phyloP scores from a whole-genome alignment of 2,113 vertebrate genomes.

The Notechis scutatus region DNA sequence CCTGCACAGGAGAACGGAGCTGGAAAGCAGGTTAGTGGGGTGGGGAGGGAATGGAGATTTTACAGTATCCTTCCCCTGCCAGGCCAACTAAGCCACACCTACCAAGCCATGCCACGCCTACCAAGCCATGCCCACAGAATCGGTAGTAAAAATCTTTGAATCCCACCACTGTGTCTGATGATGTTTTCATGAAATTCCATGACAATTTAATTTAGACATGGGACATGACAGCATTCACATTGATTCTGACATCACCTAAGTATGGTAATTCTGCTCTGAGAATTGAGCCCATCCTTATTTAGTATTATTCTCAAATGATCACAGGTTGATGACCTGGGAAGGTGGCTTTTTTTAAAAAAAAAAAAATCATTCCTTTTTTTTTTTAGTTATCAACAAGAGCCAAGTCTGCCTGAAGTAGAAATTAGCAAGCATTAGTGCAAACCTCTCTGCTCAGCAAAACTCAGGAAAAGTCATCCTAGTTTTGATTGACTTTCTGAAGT shows the following conservation, averaged over 20 bases:
- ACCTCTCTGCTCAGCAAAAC: background rate
- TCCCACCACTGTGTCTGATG: background rate
- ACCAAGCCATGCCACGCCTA: too few relatives aligned
- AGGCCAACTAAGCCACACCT: too few relatives aligned
- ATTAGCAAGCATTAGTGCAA: conserved; percentile 37
- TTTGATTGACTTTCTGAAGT: conserved; percentile 38
- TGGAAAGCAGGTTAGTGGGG: too few relatives aligned
- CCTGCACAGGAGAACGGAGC: too few relatives aligned
- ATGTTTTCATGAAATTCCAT: background rate
- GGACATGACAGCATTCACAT: background rate
- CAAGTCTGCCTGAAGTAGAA: conserved; percentile 15
- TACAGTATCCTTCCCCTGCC: too few relatives aligned
- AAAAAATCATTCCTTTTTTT: background rate
- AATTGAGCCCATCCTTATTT: background rate
- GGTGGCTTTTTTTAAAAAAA: background rate
- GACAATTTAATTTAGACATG: background rate
- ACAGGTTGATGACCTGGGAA: background rate
- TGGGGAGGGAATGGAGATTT: too few relatives aligned
- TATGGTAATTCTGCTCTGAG: background rate
- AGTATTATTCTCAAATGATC: background rate
- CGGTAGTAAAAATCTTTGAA: too few relatives aligned
- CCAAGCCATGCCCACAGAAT: too few relatives aligned
- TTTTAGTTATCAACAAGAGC: background rate
- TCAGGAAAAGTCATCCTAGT: background rate
- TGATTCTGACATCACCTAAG: background rate